A percentile compares a stretch with the other conserved stretches of the same genome.
Conservation (phyloP, 2,113 vertebrate species). For the Microcebus tavaratra region DNA sequence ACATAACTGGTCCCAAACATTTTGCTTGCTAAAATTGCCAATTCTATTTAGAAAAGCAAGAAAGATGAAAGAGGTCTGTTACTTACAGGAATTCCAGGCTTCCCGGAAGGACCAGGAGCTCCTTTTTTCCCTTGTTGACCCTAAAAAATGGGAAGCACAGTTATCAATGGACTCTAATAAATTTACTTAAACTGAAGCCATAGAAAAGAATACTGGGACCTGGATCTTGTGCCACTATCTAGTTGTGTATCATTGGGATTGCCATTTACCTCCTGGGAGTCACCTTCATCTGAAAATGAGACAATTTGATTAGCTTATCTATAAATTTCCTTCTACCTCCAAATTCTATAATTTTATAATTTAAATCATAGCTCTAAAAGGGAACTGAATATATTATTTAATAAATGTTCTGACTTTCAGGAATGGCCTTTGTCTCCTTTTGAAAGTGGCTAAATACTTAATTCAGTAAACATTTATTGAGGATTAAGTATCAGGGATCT, state of each 20-base stretch:
- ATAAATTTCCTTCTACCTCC: not conserved
- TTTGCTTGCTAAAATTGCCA: conserved; percentile 61
- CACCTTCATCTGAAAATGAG: not conserved
- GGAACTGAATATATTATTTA: conserved; percentile 9
- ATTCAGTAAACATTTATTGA: conserved; percentile 9
- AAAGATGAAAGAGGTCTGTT: conserved; percentile 46
- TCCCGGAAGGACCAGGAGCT: conserved; percentile 88
- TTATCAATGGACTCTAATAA: conserved; percentile 54
- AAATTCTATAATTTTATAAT: conserved; percentile 1
- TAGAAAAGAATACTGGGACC: not conserved
- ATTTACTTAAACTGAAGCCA: conserved; percentile 3
- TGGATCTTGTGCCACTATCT: not conserved
- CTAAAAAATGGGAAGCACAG: conserved; percentile 85
- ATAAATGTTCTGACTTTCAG: not conserved
- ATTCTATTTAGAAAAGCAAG: conserved; percentile 64
- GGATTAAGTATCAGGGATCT: not conserved
- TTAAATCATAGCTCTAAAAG: conserved; percentile 5
- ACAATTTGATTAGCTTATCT: not conserved
- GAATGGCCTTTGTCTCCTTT: not conserved
- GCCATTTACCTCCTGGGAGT: not conserved
- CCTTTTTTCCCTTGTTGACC: conserved; percentile 93
- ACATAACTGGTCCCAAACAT: conserved; percentile 52
- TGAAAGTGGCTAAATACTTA: not conserved
- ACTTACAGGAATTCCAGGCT: conserved; percentile 92
- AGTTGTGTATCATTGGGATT: not conserved